A percentile compares a stretch with the other conserved stretches of the same genome.
Evolutionary conservation across 1,140 invertebrate species (phyloP).

Genomic region (Drosophila baimaii): DNA sequence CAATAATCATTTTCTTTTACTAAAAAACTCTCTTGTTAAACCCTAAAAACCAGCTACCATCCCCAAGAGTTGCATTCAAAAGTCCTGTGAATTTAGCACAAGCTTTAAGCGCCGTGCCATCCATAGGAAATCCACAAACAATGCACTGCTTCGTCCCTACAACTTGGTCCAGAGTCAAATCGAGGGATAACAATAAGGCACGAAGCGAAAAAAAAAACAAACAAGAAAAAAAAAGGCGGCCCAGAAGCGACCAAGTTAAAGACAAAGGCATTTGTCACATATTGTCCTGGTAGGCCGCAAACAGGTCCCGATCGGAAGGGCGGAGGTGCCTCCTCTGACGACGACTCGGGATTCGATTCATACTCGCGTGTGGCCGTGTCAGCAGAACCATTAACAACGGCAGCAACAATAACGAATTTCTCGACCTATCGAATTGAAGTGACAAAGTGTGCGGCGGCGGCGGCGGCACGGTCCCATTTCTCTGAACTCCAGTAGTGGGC

Average conservation of each 20-base stretch:
- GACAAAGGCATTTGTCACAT: conserved; percentile 64
- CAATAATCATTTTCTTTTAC: background rate
- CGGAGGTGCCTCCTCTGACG: conserved; percentile 7
- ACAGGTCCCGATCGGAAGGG: conserved; percentile 35
- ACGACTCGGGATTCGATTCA: conserved; percentile 45
- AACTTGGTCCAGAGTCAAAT: conserved; percentile 35
- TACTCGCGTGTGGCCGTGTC: conserved; percentile 47
- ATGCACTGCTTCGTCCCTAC: conserved; percentile 10
- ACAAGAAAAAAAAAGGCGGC: conserved; percentile 15
- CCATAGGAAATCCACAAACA: conserved; percentile 35
- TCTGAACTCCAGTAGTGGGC: background rate
- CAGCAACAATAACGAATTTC: conserved; percentile 69
- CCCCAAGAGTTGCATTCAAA: background rate
- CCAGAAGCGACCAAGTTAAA: conserved; percentile 59
- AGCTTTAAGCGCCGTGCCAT: conserved; percentile 29
- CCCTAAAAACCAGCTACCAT: background rate
- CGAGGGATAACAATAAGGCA: conserved; percentile 36
- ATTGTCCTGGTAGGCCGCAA: conserved; percentile 60
- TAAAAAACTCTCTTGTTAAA: background rate
- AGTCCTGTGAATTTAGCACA: background rate
- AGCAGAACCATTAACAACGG: conserved; percentile 67
- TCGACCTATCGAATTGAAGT: conserved; percentile 69
- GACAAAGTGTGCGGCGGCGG: conserved; percentile 57
- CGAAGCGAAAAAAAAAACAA: conserved; percentile 23
- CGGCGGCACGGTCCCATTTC: conserved; percentile 2